Conservation (phyloP, 2,888 invertebrate genomes). For the Odiellus spinosus region DNA sequence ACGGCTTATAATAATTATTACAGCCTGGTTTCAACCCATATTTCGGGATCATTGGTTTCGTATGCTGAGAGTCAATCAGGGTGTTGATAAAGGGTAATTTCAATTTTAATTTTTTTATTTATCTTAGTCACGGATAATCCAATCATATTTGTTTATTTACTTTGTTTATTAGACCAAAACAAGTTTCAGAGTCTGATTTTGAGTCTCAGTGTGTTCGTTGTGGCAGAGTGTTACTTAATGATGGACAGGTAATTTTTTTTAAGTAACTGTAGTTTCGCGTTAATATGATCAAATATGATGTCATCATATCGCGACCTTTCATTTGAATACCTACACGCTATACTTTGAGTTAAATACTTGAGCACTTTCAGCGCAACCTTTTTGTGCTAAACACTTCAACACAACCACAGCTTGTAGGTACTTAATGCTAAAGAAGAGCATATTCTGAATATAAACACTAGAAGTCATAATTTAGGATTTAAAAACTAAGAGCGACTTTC, state of each 20-base stretch:
- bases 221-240: slow-evolving; percentile 44
- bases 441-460: no score
- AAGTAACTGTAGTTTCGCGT: not conserved
- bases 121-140: not conserved
- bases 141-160: not conserved
- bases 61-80: slow-evolving; percentile 50
- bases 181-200: slow-evolving; percentile 35
- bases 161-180: slow-evolving; percentile 31
- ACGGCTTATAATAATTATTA: slow-evolving; percentile 6
- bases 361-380: no score
- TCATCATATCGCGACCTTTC: not conserved
- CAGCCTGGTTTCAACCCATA: slow-evolving; percentile 45
- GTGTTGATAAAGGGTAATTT: slow-evolving; percentile 47
- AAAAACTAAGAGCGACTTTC: no score
- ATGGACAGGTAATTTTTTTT: slow-evolving; percentile 30
- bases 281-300: not conserved
- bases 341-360: no score
- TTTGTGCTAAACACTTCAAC: no score
- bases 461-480: no score
- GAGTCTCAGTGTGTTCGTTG: slow-evolving; percentile 42
- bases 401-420: no score
- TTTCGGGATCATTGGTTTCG: slow-evolving; percentile 52
- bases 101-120: slow-evolving; percentile 7
- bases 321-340: no score
- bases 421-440: no score